phyloP scores from a whole-genome alignment of 2,113 vertebrate species.

The Ammospiza caudacuta region DNA sequence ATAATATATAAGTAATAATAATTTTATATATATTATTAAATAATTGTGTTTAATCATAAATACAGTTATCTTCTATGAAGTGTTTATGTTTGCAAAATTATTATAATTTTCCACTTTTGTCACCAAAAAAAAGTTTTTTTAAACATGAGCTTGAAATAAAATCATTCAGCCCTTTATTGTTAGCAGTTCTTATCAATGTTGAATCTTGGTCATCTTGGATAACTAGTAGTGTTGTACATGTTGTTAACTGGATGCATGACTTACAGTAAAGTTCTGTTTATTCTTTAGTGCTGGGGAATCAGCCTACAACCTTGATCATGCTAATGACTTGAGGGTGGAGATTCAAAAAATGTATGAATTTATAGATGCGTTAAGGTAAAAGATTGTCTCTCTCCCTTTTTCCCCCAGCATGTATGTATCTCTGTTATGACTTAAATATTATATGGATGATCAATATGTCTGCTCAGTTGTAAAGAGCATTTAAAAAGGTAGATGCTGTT shows the following conservation, averaged over 20 bases:
- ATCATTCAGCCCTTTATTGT: not conserved
- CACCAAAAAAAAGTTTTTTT: not conserved
- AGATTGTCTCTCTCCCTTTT: not conserved
- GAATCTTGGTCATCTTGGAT: not conserved
- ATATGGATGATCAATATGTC: not conserved
- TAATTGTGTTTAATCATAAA: not conserved
- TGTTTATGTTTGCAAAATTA: not conserved
- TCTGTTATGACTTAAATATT: not conserved
- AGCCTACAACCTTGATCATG: conserved; percentile 87
- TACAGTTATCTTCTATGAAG: not conserved
- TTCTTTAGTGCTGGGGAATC: conserved; percentile 89
- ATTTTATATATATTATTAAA: not conserved
- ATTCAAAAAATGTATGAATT: conserved; percentile 95
- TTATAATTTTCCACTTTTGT: not conserved
- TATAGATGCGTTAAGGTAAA: conserved; percentile 93
- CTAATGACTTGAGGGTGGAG: conserved; percentile 87
- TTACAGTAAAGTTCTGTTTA: not conserved
- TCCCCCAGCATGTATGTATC: not conserved
- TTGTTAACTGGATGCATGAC: not conserved
- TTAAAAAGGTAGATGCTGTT: not conserved
- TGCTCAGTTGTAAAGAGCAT: not conserved
- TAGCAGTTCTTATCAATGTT: not conserved
- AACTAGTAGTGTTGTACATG: not conserved
- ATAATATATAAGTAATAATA: not conserved
- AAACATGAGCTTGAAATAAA: not conserved